These are phyloP conservation scores for Hermetia illucens DNA, from an alignment of 1,140 invertebrate species.

Conservation along the genomic window DNA sequence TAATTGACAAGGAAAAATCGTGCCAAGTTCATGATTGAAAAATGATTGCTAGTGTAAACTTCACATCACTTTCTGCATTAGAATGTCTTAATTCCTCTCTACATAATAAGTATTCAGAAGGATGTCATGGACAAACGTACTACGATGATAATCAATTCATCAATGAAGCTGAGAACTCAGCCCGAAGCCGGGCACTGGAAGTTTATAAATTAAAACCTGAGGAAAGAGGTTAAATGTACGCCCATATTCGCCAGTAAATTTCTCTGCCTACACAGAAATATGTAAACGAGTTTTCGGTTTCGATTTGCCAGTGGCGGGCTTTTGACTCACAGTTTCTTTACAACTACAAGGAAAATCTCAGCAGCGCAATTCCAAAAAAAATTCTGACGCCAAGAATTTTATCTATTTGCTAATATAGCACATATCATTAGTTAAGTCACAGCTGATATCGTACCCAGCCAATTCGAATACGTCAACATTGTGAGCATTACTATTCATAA, in stretches of 20 bases:
- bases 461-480: constrained; percentile 87
- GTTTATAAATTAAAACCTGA: constrained; percentile 69
- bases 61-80: constrained; percentile 82
- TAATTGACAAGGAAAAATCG: constrained; percentile 77
- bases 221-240: constrained; percentile 97
- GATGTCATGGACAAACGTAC: constrained; percentile 70
- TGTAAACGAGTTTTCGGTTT: constrained; percentile 89
- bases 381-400: constrained; percentile 70
- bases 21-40: constrained; percentile 80
- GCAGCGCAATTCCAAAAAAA: constrained; percentile 82
- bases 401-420: constrained; percentile 91
- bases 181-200: constrained; percentile 74
- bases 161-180: constrained; percentile 82
- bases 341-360: constrained; percentile 81
- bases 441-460: constrained; percentile 70
- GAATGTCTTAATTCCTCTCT: constrained; percentile 86
- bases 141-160: constrained; percentile 97
- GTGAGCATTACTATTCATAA: constrained; percentile 96
- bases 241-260: constrained; percentile 92
- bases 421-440: constrained; percentile 88
- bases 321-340: constrained; percentile 89
- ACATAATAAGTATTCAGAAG: constrained; percentile 97
- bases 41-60: constrained; percentile 96
- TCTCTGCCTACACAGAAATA: constrained; percentile 85
- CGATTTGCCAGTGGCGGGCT: constrained; percentile 92